Evolutionary conservation across 2,113 vertebrate genomes (phyloP).

Genomic region (sheep (Ovis aries)): DNA sequence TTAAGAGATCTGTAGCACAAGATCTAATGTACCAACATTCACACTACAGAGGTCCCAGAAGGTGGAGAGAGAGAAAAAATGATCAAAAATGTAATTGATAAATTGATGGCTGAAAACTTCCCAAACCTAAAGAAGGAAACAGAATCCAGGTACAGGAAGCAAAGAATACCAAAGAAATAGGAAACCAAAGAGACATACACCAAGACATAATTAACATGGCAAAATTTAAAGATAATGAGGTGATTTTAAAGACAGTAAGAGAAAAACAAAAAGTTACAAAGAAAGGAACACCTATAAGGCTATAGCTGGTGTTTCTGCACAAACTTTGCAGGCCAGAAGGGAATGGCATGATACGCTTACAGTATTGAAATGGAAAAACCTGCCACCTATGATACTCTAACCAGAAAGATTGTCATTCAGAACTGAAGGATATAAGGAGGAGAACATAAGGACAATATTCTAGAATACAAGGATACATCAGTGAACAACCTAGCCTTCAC

Average conservation of each 20-base stretch:
- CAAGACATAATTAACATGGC: background rate
- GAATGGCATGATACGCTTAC: background rate
- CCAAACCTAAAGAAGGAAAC: background rate
- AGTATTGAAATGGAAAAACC: background rate
- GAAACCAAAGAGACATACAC: background rate
- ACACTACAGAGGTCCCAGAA: background rate
- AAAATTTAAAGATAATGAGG: background rate
- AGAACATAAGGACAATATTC: background rate
- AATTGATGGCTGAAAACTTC: background rate
- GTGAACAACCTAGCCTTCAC: background rate
- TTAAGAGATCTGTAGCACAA: background rate
- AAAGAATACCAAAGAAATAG: background rate
- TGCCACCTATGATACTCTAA: background rate
- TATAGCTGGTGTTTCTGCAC: background rate
- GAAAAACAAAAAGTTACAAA: background rate
- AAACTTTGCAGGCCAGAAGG: background rate
- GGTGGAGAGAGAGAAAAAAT: background rate
- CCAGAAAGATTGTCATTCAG: background rate
- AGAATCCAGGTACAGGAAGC: background rate
- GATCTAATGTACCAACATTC: background rate
- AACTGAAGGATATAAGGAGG: background rate
- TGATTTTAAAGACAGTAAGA: background rate
- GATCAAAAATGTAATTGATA: background rate
- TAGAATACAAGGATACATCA: background rate
- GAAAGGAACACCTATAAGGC: background rate